These are phyloP conservation scores for Oreocharis arfaki DNA, from an alignment of 2,113 vertebrate genomes.

Conservation along the genomic window DNA sequence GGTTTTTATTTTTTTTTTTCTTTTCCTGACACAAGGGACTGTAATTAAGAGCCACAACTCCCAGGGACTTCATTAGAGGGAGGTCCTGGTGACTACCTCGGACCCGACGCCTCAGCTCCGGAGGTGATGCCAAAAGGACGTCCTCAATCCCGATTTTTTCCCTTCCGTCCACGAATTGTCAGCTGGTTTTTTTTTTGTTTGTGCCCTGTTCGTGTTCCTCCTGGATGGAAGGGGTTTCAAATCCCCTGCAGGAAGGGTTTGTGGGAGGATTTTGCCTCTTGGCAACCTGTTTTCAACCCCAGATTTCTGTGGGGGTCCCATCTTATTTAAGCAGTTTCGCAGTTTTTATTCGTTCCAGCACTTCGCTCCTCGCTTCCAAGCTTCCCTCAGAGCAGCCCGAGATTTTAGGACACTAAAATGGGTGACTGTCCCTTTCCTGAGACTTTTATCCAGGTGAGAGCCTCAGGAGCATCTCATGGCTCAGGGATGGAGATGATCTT, in stretches of 20 bases:
- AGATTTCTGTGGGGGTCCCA: rapidly evolving
- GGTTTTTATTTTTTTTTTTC: background rate
- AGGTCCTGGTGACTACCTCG: background rate
- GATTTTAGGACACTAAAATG: background rate
- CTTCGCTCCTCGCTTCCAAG: background rate
- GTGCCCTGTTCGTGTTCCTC: background rate
- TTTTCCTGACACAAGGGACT: background rate
- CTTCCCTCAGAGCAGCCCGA: background rate
- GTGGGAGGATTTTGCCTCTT: background rate
- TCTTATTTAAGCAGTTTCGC: background rate
- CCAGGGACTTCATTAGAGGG: background rate
- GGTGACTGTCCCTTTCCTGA: background rate
- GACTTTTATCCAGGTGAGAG: background rate
- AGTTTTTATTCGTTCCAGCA: background rate
- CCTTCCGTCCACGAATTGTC: rapidly evolving
- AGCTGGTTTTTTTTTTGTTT: background rate
- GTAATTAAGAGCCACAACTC: conserved; percentile 2
- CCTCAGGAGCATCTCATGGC: background rate
- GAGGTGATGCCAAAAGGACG: background rate
- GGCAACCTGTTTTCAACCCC: background rate
- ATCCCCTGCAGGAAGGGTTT: background rate
- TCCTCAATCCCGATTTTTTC: background rate
- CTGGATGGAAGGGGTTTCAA: background rate
- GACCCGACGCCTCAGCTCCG: rapidly evolving
- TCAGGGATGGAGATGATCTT: background rate